Evolutionary conservation across 2,113 vertebrate species (phyloP).

Genomic region (Sander vitreus): DNA sequence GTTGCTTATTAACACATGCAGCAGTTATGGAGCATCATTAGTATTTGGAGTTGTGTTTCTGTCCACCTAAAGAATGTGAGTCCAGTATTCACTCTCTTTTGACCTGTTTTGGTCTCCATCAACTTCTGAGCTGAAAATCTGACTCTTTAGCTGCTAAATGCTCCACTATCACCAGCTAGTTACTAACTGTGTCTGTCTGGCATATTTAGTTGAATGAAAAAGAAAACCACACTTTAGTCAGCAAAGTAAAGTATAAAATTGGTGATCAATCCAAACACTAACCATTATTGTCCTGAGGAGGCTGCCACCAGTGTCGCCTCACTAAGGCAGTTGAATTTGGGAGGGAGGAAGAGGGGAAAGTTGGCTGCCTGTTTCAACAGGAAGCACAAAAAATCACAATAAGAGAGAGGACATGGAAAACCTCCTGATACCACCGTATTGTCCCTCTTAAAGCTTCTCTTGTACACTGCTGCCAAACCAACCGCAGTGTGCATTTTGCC

Average conservation of each 20-base stretch:
- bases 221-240: slow-evolving; percentile 40
- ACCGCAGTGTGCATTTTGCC: slow-evolving; percentile 68
- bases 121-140: background rate
- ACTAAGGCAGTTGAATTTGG: slow-evolving; percentile 52
- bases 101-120: background rate
- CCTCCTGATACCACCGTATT: slow-evolving; percentile 71
- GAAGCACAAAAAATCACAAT: slow-evolving; percentile 68
- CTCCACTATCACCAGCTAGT: background rate
- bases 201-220: background rate
- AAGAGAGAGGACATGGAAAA: slow-evolving; percentile 73
- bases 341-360: slow-evolving; percentile 54
- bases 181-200: background rate
- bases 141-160: background rate
- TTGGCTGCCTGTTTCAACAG: slow-evolving; percentile 77
- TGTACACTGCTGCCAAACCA: slow-evolving; percentile 76
- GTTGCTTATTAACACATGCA: background rate
- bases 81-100: background rate
- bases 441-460: slow-evolving; percentile 79
- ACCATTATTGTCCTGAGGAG: slow-evolving; percentile 65
- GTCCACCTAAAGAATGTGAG: background rate
- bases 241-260: slow-evolving; percentile 28
- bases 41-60: background rate
- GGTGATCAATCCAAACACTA: slow-evolving; percentile 68
- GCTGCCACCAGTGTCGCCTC: slow-evolving; percentile 65
- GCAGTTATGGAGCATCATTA: background rate